These are phyloP conservation scores for Graphium colonna DNA, from an alignment of 2,888 invertebrate genomes.

Conservation along the genomic window DNA sequence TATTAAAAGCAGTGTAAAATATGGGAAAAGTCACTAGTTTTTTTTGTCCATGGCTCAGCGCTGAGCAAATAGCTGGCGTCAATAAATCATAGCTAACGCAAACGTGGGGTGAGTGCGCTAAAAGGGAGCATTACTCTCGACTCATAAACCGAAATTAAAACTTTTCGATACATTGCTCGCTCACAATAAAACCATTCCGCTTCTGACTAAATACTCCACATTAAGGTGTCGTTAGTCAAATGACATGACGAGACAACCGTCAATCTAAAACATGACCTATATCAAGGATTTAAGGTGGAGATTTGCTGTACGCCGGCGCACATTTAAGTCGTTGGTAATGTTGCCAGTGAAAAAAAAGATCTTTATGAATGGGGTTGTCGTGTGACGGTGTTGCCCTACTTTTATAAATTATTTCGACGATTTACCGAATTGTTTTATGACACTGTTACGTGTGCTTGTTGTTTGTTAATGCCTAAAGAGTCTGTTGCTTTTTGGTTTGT, in stretches of 20 bases:
- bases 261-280: slow-evolving; percentile 33
- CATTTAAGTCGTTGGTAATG: slow-evolving; percentile 28
- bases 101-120: slow-evolving; percentile 29
- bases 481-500: not conserved
- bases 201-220: slow-evolving; percentile 71
- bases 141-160: slow-evolving; percentile 78
- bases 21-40: no score
- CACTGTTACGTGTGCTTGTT: slow-evolving; percentile 32
- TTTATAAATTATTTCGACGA: slow-evolving; percentile 63
- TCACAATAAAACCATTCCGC: slow-evolving; percentile 67
- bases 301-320: not conserved
- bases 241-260: slow-evolving; percentile 42
- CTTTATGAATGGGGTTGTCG: slow-evolving; percentile 66
- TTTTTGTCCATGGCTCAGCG: not conserved
- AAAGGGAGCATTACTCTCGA: slow-evolving; percentile 55
- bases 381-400: slow-evolving; percentile 59
- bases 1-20: no score
- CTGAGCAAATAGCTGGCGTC: slow-evolving; percentile 17
- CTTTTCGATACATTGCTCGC: slow-evolving; percentile 73
- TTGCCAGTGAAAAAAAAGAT: slow-evolving; percentile 50
- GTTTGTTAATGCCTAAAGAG: slow-evolving; percentile 5
- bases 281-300: slow-evolving; percentile 25
- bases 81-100: slow-evolving; percentile 22
- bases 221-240: slow-evolving; percentile 77
- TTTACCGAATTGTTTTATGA: slow-evolving; percentile 63